These are phyloP conservation scores for Venusia cambrica DNA, from an alignment of 2,888 invertebrate species.

Conservation along the genomic window DNA sequence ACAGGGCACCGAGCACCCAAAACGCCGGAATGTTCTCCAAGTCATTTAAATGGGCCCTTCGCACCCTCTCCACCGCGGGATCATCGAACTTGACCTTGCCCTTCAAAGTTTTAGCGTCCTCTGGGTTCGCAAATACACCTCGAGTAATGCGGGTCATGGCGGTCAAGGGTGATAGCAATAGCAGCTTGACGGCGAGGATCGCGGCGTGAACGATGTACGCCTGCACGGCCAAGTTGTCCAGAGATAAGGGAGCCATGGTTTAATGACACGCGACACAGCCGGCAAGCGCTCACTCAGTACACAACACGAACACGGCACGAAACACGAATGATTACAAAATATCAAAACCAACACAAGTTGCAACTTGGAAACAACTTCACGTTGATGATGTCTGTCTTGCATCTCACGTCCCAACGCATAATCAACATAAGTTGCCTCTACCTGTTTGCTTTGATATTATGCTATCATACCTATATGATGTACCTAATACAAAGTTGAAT, in stretches of 20 bases:
- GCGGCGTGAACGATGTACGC: constrained; percentile 62
- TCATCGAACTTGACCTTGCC: constrained; percentile 63
- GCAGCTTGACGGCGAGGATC: constrained; percentile 56
- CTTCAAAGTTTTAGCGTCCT: constrained; percentile 49
- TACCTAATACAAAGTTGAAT: too few species aligned
- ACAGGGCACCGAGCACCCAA: constrained; percentile 81
- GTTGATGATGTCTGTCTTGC: constrained; percentile 5
- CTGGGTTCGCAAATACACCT: constrained; percentile 57
- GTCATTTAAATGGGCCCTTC: constrained; percentile 85
- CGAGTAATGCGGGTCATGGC: constrained; percentile 41
- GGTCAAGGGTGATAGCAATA: constrained; percentile 47
- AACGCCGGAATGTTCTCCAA: constrained; percentile 87
- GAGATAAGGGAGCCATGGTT: constrained; percentile 42
- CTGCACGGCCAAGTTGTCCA: constrained; percentile 49
- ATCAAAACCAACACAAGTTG: constrained; percentile 10
- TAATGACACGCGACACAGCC: constrained; percentile 18
- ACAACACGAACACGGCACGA: too few species aligned
- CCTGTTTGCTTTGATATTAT: neutral
- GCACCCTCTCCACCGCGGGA: constrained; percentile 53
- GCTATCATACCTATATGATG: too few species aligned
- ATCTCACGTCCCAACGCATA: constrained; percentile 2
- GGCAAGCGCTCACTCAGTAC: constrained; percentile 16
- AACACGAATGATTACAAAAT: constrained; percentile 15
- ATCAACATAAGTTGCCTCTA: neutral
- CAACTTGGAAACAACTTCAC: constrained; percentile 21